phyloP scores from a whole-genome alignment of 2,113 vertebrate species.

The Paramormyrops kingsleyae region DNA sequence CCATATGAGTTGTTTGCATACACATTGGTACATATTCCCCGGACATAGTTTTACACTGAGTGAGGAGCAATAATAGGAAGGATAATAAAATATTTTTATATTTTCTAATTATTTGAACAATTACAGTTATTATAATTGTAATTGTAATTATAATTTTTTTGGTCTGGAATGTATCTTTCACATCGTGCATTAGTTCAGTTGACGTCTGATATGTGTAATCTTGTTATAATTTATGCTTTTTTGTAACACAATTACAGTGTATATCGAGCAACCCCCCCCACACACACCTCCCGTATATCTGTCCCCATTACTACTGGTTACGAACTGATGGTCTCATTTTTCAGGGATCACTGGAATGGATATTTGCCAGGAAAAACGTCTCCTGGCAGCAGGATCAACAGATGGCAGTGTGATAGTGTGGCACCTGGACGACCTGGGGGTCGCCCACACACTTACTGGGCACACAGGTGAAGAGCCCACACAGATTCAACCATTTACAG shows the following conservation, averaged over 20 bases:
- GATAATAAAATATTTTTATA: not conserved
- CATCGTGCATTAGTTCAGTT: not conserved
- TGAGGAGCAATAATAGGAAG: not conserved
- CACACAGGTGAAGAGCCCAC: constrained; percentile 55
- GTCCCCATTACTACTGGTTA: not conserved
- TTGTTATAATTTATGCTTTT: not conserved
- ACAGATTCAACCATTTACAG: not conserved
- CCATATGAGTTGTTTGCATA: not conserved
- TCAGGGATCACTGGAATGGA: constrained; percentile 58
- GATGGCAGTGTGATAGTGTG: constrained; percentile 59
- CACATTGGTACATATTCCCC: not conserved
- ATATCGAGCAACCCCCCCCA: not conserved
- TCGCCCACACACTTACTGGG: constrained; percentile 53
- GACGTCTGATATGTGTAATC: not conserved
- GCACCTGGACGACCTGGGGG: constrained; percentile 52
- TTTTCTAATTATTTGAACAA: not conserved
- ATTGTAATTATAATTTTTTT: not conserved
- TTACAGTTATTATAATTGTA: not conserved
- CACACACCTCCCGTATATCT: not conserved
- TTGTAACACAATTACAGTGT: not conserved
- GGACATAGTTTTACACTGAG: not conserved
- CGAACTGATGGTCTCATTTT: not conserved
- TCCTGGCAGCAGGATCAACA: constrained; percentile 63
- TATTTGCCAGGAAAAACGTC: constrained; percentile 40
- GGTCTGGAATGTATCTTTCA: not conserved